Evolutionary conservation across 2,888 invertebrate genomes (phyloP), one percentile per base, ranked within the genome.

Genomic region (Acleris literana): DNA sequence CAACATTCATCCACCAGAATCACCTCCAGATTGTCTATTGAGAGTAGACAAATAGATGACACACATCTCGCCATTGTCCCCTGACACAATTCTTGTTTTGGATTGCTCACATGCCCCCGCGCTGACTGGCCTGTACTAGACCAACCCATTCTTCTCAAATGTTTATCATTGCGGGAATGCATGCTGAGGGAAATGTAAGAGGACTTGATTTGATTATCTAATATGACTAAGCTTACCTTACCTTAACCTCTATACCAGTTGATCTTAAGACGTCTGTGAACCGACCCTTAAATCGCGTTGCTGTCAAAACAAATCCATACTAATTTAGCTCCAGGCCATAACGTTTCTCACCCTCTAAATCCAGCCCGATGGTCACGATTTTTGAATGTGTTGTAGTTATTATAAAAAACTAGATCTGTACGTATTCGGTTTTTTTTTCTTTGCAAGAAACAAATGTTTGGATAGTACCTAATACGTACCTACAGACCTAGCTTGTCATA

Each of bases 41-140:
- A 83, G 77, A 80, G 46, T 57, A 25, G 73, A 71, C 69, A 72
- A 78, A 79, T 85, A 81, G 86, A 85, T 84, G 57, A 46, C 46
- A 84, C 84, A 84, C 72, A 63, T 73, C 68, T 52, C 39, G 73
- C 79, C 77, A 76, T 79, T 82, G 76, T 74, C 76, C 79, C 88
- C 88, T 90, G 88, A 88, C 77, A 90, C 90, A 90, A 91, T 90
- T 74, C 75, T 70, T 90, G 88, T 89, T 90, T 80, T 87, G 86
- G 82, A 88, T 89, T 66, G 44, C 52, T 22, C 13, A 48, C 66
- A 33, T 53, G 84, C 85, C 77, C 81, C 76, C 70, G 68, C 75
- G 80, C 79, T 88, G 88, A 90, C 79, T 87, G 83, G 82, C 73
- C 65, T 63, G 39, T 29, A 43, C 55, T 17, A 56, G 46, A 49